phyloP scores from a whole-genome alignment of 1,140 invertebrate species.

The Theocolax elegans region DNA sequence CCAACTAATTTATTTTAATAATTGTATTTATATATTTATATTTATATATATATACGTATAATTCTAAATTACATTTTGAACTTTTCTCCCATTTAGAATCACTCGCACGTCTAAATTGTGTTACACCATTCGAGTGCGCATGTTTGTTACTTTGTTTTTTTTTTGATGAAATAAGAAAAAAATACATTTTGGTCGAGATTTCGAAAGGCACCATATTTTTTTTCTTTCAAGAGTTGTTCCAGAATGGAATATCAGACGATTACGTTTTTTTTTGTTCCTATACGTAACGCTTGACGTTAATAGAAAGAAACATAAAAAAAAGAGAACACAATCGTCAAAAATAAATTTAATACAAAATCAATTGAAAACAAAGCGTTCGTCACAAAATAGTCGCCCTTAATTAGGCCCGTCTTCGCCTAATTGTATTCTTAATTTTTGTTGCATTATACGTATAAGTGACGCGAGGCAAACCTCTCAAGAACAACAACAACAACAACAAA shows the following conservation, averaged over 20 bases:
- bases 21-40: background rate
- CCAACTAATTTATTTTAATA: background rate
- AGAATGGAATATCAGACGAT: conserved; percentile 12
- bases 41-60: conserved; percentile 1
- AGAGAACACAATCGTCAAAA: conserved; percentile 19
- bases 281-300: background rate
- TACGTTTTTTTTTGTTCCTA: background rate
- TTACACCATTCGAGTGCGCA: background rate
- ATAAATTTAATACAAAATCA: conserved; percentile 19
- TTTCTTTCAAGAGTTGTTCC: too few relatives aligned
- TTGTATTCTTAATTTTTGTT: conserved; percentile 4
- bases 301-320: conserved; percentile 8
- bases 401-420: background rate
- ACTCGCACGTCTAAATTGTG: background rate
- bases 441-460: conserved; percentile 2
- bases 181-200: conserved; percentile 32
- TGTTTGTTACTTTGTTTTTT: background rate
- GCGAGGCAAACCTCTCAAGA: background rate
- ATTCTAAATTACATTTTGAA: conserved; percentile 6
- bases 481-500: too few relatives aligned
- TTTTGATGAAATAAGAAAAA: background rate
- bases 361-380: conserved; percentile 1
- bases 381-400: background rate
- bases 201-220: conserved; percentile 32
- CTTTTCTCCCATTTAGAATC: background rate